Evolutionary conservation across 2,113 vertebrate genomes (phyloP).

Genomic region (Oreochromis tanganicae): DNA sequence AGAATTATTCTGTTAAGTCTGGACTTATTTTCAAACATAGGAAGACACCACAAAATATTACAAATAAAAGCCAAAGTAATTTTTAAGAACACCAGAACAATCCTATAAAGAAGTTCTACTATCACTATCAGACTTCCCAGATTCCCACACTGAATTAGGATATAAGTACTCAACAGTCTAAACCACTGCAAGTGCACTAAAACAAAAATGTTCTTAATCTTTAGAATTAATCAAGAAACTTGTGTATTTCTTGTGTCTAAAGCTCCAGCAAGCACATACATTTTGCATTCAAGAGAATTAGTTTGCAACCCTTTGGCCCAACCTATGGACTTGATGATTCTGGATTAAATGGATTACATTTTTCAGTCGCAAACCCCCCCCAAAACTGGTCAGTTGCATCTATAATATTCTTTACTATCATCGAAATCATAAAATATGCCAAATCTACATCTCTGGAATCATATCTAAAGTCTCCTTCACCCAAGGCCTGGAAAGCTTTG

Average conservation of each 20-base stretch:
- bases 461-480: not conserved
- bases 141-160: not conserved
- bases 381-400: not conserved
- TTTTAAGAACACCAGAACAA: not conserved
- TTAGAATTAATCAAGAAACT: not conserved
- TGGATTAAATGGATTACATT: not conserved
- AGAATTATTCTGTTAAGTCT: not conserved
- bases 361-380: rapidly evolving
- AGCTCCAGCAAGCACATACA: not conserved
- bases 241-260: not conserved
- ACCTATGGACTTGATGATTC: not conserved
- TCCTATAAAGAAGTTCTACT: not conserved
- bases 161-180: not conserved
- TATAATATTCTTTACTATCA: not conserved
- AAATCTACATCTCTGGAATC: not conserved
- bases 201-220: not conserved
- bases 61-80: not conserved
- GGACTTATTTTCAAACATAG: not conserved
- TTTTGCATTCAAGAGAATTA: not conserved
- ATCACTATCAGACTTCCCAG: not conserved
- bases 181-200: not conserved
- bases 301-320: not conserved
- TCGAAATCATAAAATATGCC: not conserved
- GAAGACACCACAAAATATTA: not conserved
- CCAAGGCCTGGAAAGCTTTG: not conserved